Conservation (phyloP, 2,113 vertebrate genomes). For the Forbesichthys papilliferus region DNA sequence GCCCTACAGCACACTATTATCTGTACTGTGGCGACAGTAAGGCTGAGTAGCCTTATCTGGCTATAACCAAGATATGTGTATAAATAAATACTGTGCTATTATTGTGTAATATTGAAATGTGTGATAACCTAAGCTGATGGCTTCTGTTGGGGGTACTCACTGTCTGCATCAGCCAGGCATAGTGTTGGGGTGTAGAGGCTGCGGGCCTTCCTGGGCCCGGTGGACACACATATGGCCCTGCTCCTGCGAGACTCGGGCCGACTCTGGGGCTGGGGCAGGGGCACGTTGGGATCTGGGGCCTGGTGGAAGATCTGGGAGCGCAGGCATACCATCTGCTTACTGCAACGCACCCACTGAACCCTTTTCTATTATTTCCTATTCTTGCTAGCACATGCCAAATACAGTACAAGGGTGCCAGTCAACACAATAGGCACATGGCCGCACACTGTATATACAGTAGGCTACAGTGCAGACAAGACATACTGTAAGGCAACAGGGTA, state of each 20-base stretch:
- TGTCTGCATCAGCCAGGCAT: slow-evolving; percentile 92
- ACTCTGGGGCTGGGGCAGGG: slow-evolving; percentile 89
- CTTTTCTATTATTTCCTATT: background rate
- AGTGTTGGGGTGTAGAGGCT: slow-evolving; percentile 83
- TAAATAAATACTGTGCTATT: too few species aligned
- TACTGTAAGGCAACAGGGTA: background rate
- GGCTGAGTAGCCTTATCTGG: too few species aligned
- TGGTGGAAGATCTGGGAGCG: slow-evolving; percentile 86
- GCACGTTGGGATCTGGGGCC: slow-evolving; percentile 91
- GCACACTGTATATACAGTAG: background rate
- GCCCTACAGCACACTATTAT: too few species aligned
- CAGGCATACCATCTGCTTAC: slow-evolving; percentile 3
- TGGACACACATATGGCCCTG: slow-evolving; percentile 90
- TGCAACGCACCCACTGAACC: background rate
- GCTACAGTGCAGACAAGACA: background rate
- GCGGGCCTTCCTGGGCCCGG: slow-evolving; percentile 86
- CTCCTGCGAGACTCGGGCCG: slow-evolving; percentile 83
- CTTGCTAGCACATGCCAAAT: too few species aligned
- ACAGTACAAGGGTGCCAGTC: too few species aligned
- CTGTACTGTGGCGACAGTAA: too few species aligned
- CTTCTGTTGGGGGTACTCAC: slow-evolving; percentile 76
- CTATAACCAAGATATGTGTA: too few species aligned
- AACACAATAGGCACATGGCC: too few species aligned
- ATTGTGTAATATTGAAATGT: too few species aligned
- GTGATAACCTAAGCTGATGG: background rate